Evolutionary conservation across 2,113 vertebrate genomes (phyloP), one percentile per base, ranked within the genome.

Genomic region (Xenopus tropicalis): DNA sequence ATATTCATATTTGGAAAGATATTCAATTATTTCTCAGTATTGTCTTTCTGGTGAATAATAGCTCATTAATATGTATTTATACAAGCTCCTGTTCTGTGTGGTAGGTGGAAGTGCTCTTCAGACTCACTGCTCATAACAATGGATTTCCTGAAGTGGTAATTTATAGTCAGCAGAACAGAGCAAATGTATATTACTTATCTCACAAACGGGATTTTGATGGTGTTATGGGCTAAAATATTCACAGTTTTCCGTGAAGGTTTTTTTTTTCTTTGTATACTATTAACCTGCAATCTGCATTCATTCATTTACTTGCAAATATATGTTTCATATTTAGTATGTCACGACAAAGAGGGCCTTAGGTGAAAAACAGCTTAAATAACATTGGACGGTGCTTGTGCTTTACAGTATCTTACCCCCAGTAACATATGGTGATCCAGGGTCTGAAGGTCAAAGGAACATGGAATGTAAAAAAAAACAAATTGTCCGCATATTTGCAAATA

Each of bases 121-220:
- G 24, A 70, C 74, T 17, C 64, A 56, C 25, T 37, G 64, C 56
- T 74, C 64, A 72, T 21, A 74, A 78, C 22, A 54, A 77, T 71
- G 70, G 61, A 65, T 80, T 79, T 78, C 70, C 48, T 67, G 52
- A 78, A 78, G 68, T 68, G 8, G 43, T 72, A 77, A 59, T 9
- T 74, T 70, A 65, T 68, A 69, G 48, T 54, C 21, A 46, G 64
- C 43, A 67, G 25, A 61, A 48, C 59, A 57, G n/a, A 76, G 66
- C 23, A 68, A 54, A 22, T 66, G 7, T 65, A 46, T 17, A 77
- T 51, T n/a, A n/a, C 44, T 9, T 65, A 7, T 69, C 67, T 73
- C 61, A 63, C 78, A 66, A 71, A 70, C 77, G 69, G 56, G 62
- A 72, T 66, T 72, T 6, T 20, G 10, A 57, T 56, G 29, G 44